These are phyloP conservation scores for Anagrus nilaparvatae DNA, from an alignment of 1,140 invertebrate genomes.

Conservation along the genomic window DNA sequence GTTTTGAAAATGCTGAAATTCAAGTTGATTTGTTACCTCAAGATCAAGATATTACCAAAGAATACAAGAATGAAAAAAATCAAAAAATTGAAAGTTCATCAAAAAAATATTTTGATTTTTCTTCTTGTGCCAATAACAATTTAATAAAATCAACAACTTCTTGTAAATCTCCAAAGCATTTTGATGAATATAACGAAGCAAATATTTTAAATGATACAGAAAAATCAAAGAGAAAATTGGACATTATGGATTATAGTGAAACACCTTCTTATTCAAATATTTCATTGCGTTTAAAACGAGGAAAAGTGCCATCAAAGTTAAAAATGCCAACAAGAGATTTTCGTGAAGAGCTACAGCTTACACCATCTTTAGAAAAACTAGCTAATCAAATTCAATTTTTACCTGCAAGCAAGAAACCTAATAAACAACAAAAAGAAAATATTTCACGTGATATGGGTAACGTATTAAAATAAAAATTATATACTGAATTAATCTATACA, in stretches of 20 bases:
- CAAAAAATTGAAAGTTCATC: too few species aligned
- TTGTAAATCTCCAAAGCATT: conserved; percentile 26
- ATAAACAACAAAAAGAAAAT: conserved; percentile 4
- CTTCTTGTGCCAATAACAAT: too few species aligned
- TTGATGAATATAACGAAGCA: conserved; percentile 32
- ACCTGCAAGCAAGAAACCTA: conserved; percentile 18
- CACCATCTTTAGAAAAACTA: conserved; percentile 28
- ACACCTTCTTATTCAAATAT: conserved; percentile 25
- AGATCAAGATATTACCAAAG: conserved; percentile 11
- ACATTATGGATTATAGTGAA: conserved; percentile 13
- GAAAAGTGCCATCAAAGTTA: conserved; percentile 19
- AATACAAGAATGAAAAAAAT: too few species aligned
- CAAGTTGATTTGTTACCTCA: conserved; percentile 12
- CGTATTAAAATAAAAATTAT: not conserved
- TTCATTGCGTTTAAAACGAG: conserved; percentile 14
- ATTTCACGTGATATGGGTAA: conserved; percentile 5
- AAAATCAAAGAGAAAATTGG: not conserved
- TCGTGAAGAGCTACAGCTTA: conserved; percentile 23
- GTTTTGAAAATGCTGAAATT: conserved; percentile 15
- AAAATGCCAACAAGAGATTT: conserved; percentile 18
- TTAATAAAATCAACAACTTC: too few species aligned
- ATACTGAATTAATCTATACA: too few species aligned
- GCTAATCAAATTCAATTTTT: conserved; percentile 31
- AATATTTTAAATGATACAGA: conserved; percentile 29
- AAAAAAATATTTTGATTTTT: too few species aligned